Conservation (phyloP, 37 sponge, comb jelly and placozoan species). For the Chondrosia reniformis region DNA sequence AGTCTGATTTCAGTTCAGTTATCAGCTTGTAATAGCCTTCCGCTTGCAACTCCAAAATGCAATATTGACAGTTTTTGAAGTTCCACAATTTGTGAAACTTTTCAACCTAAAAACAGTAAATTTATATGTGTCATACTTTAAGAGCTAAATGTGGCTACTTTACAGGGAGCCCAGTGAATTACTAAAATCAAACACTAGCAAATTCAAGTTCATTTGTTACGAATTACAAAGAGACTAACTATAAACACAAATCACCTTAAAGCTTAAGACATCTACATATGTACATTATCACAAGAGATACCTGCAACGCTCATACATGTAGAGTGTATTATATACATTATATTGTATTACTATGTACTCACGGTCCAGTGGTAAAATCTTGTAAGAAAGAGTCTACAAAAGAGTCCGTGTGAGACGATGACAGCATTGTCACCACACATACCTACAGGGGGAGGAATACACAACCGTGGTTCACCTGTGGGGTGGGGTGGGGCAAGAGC, state of each 20-base stretch:
- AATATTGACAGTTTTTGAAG: constrained; percentile 73
- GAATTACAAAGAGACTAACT: neutral
- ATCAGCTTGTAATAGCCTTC: constrained; percentile 53
- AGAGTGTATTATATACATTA: neutral
- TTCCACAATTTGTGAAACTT: constrained; percentile 87
- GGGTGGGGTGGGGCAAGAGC: neutral
- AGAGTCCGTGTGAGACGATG: constrained; percentile 81
- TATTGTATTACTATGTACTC: neutral
- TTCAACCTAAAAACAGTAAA: constrained; percentile 66
- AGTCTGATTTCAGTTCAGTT: constrained; percentile 61
- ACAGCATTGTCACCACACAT: constrained; percentile 75
- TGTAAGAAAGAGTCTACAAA: constrained; percentile 81
- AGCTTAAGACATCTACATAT: neutral
- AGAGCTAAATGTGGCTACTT: too few relatives aligned
- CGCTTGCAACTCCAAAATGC: constrained; percentile 66
- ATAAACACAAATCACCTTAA: neutral
- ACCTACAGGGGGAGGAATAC: neutral
- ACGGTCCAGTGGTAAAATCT: constrained; percentile 84
- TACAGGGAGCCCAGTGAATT: too few relatives aligned
- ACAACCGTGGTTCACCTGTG: neutral
- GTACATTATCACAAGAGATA: neutral
- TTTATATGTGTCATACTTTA: too few relatives aligned
- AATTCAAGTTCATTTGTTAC: too few relatives aligned
- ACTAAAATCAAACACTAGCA: too few relatives aligned
- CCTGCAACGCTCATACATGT: neutral